Evolutionary conservation across 2,797 vertebrate species (phyloP).

Genomic region (Phyllotis vaccarum): DNA sequence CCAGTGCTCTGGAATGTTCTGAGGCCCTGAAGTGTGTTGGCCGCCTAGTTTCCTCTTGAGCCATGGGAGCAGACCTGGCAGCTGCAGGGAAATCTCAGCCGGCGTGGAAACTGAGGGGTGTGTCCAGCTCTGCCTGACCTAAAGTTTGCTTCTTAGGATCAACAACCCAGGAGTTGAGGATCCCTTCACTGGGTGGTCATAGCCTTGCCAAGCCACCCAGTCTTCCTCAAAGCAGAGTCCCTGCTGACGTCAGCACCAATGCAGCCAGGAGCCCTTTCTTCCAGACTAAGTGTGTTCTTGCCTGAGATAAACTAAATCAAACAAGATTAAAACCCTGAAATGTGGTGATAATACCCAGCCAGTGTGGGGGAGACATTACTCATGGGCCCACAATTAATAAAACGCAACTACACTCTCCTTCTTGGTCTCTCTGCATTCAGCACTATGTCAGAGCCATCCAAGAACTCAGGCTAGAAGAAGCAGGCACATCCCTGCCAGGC

Average conservation of each 20-base stretch:
- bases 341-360: no score
- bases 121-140: background rate
- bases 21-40: background rate
- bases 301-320: background rate
- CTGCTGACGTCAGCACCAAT: background rate
- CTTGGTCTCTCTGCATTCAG: accelerated
- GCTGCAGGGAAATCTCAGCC: background rate
- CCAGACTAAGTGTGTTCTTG: background rate
- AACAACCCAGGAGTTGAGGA: background rate
- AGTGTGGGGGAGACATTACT: accelerated
- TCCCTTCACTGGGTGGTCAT: background rate
- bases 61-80: no score
- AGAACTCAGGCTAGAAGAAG: accelerated
- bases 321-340: background rate
- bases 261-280: background rate
- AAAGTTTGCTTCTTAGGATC: background rate
- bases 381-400: accelerated
- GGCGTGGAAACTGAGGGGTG: background rate
- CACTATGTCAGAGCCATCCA: accelerated
- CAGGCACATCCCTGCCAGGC: accelerated
- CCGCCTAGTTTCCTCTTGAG: background rate
- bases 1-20: background rate
- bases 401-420: accelerated
- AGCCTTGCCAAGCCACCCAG: background rate
- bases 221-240: background rate